Evolutionary conservation across 2,888 invertebrate genomes (phyloP), one percentile per base, ranked within the genome.

Genomic region (Tiliacea citrago): DNA sequence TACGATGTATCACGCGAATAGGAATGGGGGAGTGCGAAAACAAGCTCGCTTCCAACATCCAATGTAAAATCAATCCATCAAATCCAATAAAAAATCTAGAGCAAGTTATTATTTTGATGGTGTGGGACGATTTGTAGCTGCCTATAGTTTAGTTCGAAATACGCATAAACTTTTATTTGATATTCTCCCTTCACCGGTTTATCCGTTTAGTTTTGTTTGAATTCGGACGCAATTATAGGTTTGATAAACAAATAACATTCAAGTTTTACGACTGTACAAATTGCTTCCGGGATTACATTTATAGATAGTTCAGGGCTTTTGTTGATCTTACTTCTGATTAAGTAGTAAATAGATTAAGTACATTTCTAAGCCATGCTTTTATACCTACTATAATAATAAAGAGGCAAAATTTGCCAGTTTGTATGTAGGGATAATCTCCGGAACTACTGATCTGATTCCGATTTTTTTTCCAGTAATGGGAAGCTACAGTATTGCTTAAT

Each of bases 61-160:
- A 91, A 93, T 92, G 89, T 90, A 92, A 92, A 92, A 91, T 91
- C 91, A 92, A 92, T 93, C 90, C 86, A 91, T 93, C 93, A 92
- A 88, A 89, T 86, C 86, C 85, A 89, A 92, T 92, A 91, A 89
- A 92, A 92, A 89, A 89, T 87, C 85, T 86, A 89, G 85, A 85
- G 85, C 82, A 86, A 85, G 88, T 88, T 91, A 90, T 89, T 91
- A 90, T 90, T 88, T 85, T 73, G 86, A 77, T 76, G 77, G 73
- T 81, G 73, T 67, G 57, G 66, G 55, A 72, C 78, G 75, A 89
- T 89, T 88, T 86, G 82, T 81, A 75, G 70, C 53, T 80, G 71
- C 53, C 67, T 58, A 66, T 84, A 80, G 79, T 83, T 87, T 69
- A 65, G 55, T 79, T 45, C 66, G 65, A 65, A 73, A 62, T 72